Evolutionary conservation across 2,113 vertebrate species (phyloP), one percentile per base, ranked within the genome.

Genomic region (Alouatta palliata): DNA sequence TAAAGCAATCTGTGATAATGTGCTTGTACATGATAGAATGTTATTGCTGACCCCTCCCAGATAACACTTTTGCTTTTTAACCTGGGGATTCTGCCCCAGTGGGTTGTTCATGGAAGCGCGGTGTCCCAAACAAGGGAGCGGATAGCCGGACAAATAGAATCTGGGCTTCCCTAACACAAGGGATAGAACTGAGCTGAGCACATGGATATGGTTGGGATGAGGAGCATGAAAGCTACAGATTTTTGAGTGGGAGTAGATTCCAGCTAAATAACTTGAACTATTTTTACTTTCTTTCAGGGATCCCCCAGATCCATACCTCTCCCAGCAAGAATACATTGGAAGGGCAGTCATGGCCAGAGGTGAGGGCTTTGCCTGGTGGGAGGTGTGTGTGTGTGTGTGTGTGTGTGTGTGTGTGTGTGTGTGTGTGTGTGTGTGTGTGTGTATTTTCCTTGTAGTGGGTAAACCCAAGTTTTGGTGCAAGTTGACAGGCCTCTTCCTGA

Each of bases 211-310:
- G 3, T 32, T 47, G 32, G 40, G 23, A 45, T 1, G 21, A 90
- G 71, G 16, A 23, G 1, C 7, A 14, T 5, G 6, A 30, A 95
- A 19, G 4, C 8, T 58, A 32, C 25, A 81, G 4, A 56, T 81
- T 64, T 40, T 64, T 40, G 76, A 45, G 21, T 40, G 9, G 25
- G 37, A 58, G 40, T 61, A 87, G 58, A 92, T 76, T 91, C 40
- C n/a, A 84, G 23, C 11, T 84, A 71, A 88, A 92, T 84, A 75
- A 71, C 11, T 37, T 30, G 75, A 70, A 49, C 32, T 77, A 2
- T 23, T 92, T 90, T 73, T 95, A 30, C 73, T 94, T 66, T 90
- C 25, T 94, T 80, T 23, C 93, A 99, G 98, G 97, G 58, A 91
- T 83, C 56, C 94, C 87, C 14, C 94, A 95, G 87, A 85, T 75